Evolutionary conservation across 2,797 vertebrate species (phyloP).

Genomic region (Gymnothorax javanicus): DNA sequence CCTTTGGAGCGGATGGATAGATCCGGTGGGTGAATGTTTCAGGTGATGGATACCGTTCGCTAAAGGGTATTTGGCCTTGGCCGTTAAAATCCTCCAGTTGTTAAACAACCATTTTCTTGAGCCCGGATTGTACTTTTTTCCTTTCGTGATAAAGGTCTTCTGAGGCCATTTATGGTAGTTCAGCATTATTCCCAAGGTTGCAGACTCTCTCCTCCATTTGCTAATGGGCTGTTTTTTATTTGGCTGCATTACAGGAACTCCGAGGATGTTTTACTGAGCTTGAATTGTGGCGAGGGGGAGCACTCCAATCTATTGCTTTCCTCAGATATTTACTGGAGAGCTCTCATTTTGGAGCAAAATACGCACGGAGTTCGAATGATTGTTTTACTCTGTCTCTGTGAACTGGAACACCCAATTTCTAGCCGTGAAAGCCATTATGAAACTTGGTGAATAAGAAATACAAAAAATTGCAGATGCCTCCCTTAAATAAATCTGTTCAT

Average conservation of each 20-base stretch:
- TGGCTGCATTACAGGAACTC: constrained; percentile 30
- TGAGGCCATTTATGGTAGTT: constrained; percentile 10
- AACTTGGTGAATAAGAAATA: background rate
- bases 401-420: background rate
- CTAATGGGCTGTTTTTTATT: constrained; percentile 35
- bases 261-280: constrained; percentile 18
- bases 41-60: constrained; percentile 4
- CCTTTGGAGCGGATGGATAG: background rate
- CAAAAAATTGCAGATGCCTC: background rate
- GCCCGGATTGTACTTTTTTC: constrained; percentile 15
- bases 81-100: constrained; percentile 23
- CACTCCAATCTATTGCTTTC: background rate
- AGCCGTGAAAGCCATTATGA: background rate
- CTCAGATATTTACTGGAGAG: constrained; percentile 26
- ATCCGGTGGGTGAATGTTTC: constrained; percentile 32
- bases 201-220: constrained; percentile 27
- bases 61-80: constrained; percentile 9
- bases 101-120: constrained; percentile 30
- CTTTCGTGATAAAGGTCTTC: background rate
- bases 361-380: constrained; percentile 11
- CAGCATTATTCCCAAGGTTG: constrained; percentile 31
- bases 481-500: background rate
- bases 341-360: background rate
- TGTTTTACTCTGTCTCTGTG: background rate
- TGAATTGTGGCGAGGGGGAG: constrained; percentile 17